These are phyloP conservation scores for Platycheirus rosarum DNA, from an alignment of 2,888 invertebrate genomes.

Conservation along the genomic window DNA sequence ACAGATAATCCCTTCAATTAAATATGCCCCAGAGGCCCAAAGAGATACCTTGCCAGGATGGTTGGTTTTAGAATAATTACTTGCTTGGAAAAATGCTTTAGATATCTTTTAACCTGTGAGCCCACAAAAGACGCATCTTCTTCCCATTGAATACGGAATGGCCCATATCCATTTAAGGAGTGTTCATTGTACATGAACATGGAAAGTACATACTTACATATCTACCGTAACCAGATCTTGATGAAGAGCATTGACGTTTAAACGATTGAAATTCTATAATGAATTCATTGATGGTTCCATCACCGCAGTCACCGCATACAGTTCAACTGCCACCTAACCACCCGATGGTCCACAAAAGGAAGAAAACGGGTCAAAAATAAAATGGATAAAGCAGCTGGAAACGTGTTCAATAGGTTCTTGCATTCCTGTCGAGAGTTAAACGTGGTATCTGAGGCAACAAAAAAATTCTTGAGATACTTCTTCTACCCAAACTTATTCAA, in stretches of 20 bases:
- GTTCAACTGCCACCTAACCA: conserved; percentile 5
- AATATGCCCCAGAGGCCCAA: neutral
- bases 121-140: conserved; percentile 6
- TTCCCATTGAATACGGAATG: neutral
- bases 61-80: conserved; percentile 22
- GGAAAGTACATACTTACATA: too few species aligned
- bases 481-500: conserved; percentile 65
- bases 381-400: conserved; percentile 30
- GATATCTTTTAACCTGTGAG: conserved; percentile 27
- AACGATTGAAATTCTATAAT: conserved; percentile 59
- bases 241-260: conserved; percentile 14
- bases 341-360: neutral
- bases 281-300: conserved; percentile 50
- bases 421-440: conserved; percentile 61
- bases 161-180: neutral
- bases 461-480: conserved; percentile 64
- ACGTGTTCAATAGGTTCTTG: conserved; percentile 61
- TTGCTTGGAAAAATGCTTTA: neutral
- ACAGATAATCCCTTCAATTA: conserved; percentile 36
- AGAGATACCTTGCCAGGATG: conserved; percentile 6
- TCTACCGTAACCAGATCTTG: neutral
- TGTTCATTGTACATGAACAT: neutral
- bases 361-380: conserved; percentile 54
- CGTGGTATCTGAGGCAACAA: conserved; percentile 39
- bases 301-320: neutral